Evolutionary conservation across 2,888 invertebrate genomes (phyloP), one percentile per base, ranked within the genome.

Genomic region (Xestia sexstrigata): DNA sequence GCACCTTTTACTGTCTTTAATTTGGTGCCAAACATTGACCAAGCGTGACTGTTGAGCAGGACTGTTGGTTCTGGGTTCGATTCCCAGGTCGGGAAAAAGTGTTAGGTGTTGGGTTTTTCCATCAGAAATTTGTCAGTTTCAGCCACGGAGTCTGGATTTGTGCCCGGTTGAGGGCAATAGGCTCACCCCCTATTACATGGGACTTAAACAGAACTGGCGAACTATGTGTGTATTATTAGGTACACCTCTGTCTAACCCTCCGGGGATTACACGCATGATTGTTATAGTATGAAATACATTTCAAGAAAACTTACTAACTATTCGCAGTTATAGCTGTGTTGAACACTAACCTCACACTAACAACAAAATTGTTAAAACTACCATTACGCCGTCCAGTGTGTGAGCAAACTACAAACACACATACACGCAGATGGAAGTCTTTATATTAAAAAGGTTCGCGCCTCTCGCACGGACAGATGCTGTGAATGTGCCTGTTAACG

Each of bases 381-480:
- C 30, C 26, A 20, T 26, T 17, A 49, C 42, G 20, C 15, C 2
- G n/a, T 17, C 2, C 20, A 20, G 72, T 67, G 26, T 13, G n/a
- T 62, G 69, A 39, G 15, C n/a, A 55, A 65, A 63, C 35, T 63
- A 39, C n/a, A 63, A 39, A 42, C 42, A 77, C 63, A 68, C 60
- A 70, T 8, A 42, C 30, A 74, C 58, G 13, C 72, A 75, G 74
- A 76, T 9, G 66, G 65, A 85, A 84, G 84, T 87, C 76, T 87
- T 94, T 93, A 93, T 94, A 95, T 95, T 94, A 95, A 95, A 95
- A 94, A 92, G 92, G 92, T 91, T 90, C 80, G 86, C 81, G 86
- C 86, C 83, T 78, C 80, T 79, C 87, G 83, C 76, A 88, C 90
- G 90, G 94, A 93, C 96, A 96, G 95, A 95, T 96, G 96, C 91